Conservation (phyloP, 2,797 vertebrate species). For the Rhinogobio ventralis region DNA sequence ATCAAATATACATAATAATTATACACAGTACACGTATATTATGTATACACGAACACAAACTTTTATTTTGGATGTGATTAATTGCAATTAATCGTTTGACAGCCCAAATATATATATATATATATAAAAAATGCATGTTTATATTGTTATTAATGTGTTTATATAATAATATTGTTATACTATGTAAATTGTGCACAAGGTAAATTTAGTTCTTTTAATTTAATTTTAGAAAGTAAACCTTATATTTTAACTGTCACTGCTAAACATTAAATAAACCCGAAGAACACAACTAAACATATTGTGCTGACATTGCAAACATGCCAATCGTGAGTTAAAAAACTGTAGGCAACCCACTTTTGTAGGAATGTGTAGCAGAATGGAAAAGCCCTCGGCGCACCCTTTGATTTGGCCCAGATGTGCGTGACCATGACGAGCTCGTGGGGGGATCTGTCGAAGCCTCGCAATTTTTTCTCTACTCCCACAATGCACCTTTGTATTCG, state of each 20-base stretch:
- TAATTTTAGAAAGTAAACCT: neutral
- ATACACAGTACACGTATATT: too few relatives aligned
- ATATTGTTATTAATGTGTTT: neutral
- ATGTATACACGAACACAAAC: too few relatives aligned
- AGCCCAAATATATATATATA: too few relatives aligned
- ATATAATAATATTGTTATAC: too few relatives aligned
- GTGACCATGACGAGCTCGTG: conserved; percentile 33
- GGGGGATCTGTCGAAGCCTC: conserved; percentile 62
- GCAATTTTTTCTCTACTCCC: conserved; percentile 52
- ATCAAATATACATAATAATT: too few relatives aligned
- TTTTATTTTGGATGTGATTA: too few relatives aligned
- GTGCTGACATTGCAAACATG: neutral
- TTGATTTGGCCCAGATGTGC: conserved; percentile 72
- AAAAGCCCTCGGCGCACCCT: neutral
- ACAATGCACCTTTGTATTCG: conserved; percentile 68
- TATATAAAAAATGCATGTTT: too few relatives aligned
- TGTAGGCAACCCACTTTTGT: neutral
- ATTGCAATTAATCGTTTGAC: too few relatives aligned
- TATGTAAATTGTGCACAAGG: too few relatives aligned
- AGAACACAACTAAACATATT: neutral
- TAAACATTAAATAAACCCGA: neutral
- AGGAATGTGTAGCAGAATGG: conserved; percentile 23
- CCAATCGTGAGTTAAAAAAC: neutral
- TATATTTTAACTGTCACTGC: neutral
- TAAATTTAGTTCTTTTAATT: neutral